phyloP scores from a whole-genome alignment of 2,113 vertebrate species.

The Aspidoscelis tigris region DNA sequence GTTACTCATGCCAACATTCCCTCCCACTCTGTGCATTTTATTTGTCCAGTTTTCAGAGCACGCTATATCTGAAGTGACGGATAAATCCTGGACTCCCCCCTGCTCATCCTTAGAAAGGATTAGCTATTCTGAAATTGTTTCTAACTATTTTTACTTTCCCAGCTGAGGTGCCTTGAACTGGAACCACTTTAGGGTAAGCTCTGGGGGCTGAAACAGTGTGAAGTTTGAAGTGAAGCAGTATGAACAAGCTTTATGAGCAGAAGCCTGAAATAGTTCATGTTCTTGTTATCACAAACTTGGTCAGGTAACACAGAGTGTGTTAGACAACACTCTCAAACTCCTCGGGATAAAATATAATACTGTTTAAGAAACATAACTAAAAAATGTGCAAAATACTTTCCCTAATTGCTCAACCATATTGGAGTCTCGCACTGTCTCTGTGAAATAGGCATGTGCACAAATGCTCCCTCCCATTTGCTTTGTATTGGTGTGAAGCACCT shows the following conservation, averaged over 20 bases:
- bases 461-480: no score
- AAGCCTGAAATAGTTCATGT: not conserved
- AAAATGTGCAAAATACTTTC: no score
- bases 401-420: no score
- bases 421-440: no score
- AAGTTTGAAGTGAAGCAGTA: not conserved
- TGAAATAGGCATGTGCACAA: no score
- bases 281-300: not conserved
- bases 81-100: not conserved
- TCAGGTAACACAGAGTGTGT: not conserved
- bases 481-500: no score
- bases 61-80: not conserved
- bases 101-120: not conserved
- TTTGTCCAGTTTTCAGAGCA: not conserved
- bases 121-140: conserved; percentile 20
- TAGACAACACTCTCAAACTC: not conserved
- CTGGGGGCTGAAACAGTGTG: not conserved
- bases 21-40: conserved; percentile 1
- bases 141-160: not conserved
- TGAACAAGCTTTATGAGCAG: no score
- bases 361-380: not conserved
- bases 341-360: not conserved
- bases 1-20: not conserved
- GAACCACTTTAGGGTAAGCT: conserved; percentile 16
- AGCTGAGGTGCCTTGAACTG: not conserved